phyloP scores from a whole-genome alignment of 2,113 vertebrate species.

The Pelodiscus sinensis region DNA sequence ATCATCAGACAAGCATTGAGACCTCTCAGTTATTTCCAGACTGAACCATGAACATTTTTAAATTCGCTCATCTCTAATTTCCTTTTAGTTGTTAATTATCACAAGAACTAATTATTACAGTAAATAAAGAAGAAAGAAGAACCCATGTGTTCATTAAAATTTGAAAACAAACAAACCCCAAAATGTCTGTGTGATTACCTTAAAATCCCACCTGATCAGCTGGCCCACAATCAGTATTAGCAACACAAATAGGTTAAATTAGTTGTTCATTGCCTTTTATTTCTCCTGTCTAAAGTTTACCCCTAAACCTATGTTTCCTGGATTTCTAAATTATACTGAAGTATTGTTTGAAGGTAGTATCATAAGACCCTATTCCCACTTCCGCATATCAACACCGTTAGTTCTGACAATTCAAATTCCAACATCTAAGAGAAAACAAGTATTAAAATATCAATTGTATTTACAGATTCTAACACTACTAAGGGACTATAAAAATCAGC shows the following conservation, averaged over 20 bases:
- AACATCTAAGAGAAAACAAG: not conserved
- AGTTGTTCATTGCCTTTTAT: not conserved
- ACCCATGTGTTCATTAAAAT: not conserved
- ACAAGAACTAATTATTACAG: not conserved
- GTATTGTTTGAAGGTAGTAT: slow-evolving; percentile 4
- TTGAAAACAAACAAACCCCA: not conserved
- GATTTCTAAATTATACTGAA: slow-evolving; percentile 11
- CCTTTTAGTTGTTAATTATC: not conserved
- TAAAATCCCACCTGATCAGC: not conserved
- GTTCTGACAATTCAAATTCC: slow-evolving; percentile 17
- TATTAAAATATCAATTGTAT: slow-evolving; percentile 12
- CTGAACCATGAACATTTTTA: not conserved
- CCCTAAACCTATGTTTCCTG: not conserved
- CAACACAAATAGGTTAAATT: not conserved
- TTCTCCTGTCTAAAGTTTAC: not conserved
- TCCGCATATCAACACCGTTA: not conserved
- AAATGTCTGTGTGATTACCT: not conserved
- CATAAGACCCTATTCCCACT: slow-evolving; percentile 7
- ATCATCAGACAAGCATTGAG: not conserved
- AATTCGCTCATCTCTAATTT: not conserved
- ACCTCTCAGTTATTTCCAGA: not conserved
- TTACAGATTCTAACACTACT: not conserved
- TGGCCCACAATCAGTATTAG: not conserved
- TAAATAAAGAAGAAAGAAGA: not conserved
- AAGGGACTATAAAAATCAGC: not conserved